Conservation (phyloP, 2,797 vertebrate genomes). For the Artibeus lituratus region DNA sequence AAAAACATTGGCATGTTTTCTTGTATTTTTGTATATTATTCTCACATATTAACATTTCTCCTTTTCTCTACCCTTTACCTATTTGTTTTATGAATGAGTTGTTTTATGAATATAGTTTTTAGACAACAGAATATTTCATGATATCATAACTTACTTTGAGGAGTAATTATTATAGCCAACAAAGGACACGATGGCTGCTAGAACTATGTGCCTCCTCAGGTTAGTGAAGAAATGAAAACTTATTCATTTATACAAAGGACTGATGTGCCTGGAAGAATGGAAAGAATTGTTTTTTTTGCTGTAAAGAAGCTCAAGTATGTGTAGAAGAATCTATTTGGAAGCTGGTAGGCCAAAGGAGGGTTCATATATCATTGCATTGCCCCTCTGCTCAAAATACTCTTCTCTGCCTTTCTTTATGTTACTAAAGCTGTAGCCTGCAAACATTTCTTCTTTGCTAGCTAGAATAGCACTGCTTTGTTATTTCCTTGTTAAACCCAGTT, state of each 20-base stretch:
- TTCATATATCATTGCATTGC: neutral
- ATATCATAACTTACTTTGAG: neutral
- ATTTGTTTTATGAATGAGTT: neutral
- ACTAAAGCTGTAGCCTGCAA: neutral
- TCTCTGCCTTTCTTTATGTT: neutral
- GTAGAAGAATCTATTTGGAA: neutral
- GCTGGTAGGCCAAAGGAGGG: neutral
- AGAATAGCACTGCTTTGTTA: neutral
- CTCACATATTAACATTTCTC: neutral
- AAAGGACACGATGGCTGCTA: neutral
- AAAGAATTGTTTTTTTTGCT: neutral
- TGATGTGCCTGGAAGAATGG: neutral
- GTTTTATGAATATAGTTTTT: neutral
- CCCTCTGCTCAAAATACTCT: neutral
- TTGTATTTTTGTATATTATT: neutral
- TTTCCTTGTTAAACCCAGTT: neutral
- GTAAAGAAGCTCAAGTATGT: neutral
- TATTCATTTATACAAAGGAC: neutral
- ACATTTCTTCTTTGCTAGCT: neutral
- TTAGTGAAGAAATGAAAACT: neutral
- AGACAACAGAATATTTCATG: neutral
- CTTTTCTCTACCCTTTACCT: neutral
- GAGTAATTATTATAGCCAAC: neutral
- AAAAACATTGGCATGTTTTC: neutral
- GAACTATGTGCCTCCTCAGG: neutral